These are phyloP conservation scores for Sylvicapra grimmia DNA, from an alignment of 2,113 vertebrate species.

Conservation along the genomic window DNA sequence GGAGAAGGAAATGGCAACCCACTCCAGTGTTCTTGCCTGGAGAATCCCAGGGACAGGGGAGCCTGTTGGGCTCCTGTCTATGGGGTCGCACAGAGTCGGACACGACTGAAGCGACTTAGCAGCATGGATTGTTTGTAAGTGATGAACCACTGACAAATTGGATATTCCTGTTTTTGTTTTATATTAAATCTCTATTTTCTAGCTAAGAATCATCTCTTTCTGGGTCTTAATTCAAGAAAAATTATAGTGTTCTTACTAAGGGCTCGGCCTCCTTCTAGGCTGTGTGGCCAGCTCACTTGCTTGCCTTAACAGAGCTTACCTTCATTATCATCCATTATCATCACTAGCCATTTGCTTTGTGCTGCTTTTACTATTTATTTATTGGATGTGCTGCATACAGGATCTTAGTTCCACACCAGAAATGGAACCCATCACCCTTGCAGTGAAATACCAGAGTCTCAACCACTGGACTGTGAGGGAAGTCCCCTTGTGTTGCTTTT, in stretches of 20 bases:
- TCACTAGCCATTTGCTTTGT: neutral
- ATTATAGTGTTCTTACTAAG: neutral
- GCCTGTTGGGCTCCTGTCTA: no score
- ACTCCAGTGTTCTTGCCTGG: no score
- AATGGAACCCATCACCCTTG: neutral
- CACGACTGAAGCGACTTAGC: no score
- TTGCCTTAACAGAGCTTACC: neutral
- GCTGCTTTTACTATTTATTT: neutral
- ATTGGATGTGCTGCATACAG: neutral
- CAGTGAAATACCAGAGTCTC: neutral
- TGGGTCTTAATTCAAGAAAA: neutral
- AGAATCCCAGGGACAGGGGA: no score
- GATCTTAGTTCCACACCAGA: neutral
- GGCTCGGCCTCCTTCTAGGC: neutral
- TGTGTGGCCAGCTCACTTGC: neutral
- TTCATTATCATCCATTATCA: neutral
- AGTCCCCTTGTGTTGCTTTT: neutral
- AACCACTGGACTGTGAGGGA: neutral
- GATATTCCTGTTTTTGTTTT: neutral
- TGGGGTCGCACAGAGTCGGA: no score
- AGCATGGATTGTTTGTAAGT: constrained; percentile 6
- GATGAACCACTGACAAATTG: neutral
- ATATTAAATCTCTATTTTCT: neutral
- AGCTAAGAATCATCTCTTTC: neutral
- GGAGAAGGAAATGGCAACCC: no score